phyloP scores from a whole-genome alignment of 2,888 invertebrate species.

The Nebria salina region DNA sequence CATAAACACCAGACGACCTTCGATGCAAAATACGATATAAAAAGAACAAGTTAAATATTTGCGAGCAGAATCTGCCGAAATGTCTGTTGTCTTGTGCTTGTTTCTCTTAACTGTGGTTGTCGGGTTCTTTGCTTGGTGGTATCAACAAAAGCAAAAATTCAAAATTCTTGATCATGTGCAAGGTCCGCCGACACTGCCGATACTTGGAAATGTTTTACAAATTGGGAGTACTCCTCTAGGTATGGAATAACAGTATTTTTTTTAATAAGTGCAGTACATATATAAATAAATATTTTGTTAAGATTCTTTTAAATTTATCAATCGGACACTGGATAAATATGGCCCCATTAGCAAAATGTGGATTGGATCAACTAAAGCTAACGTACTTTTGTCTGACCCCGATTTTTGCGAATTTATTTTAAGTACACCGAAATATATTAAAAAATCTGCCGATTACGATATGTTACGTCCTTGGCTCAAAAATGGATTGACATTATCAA shows the following conservation, averaged over 20 bases:
- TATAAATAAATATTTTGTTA: constrained; percentile 6
- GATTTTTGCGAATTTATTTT: constrained; percentile 49
- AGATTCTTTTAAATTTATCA: constrained; percentile 38
- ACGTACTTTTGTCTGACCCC: constrained; percentile 50
- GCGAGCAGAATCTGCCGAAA: background rate
- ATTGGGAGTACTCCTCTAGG: constrained; percentile 45
- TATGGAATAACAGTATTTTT: constrained; percentile 15
- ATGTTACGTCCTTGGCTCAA: constrained; percentile 50
- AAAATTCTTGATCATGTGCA: constrained; percentile 35
- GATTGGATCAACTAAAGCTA: constrained; percentile 41
- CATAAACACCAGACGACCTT: too few species aligned
- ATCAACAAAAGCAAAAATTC: constrained; percentile 26
- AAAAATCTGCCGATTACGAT: constrained; percentile 51
- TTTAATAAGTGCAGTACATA: background rate
- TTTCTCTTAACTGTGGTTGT: background rate
- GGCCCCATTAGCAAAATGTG: constrained; percentile 49
- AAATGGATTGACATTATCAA: constrained; percentile 49
- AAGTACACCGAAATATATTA: constrained; percentile 50
- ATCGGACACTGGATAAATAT: constrained; percentile 42
- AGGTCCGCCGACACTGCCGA: constrained; percentile 32
- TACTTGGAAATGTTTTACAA: constrained; percentile 47
- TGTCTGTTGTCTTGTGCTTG: background rate
- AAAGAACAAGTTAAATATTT: too few species aligned
- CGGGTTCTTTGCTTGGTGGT: constrained; percentile 25
- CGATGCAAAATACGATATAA: too few species aligned